phyloP scores from a whole-genome alignment of 2,113 vertebrate genomes.

The Mastomys coucha region DNA sequence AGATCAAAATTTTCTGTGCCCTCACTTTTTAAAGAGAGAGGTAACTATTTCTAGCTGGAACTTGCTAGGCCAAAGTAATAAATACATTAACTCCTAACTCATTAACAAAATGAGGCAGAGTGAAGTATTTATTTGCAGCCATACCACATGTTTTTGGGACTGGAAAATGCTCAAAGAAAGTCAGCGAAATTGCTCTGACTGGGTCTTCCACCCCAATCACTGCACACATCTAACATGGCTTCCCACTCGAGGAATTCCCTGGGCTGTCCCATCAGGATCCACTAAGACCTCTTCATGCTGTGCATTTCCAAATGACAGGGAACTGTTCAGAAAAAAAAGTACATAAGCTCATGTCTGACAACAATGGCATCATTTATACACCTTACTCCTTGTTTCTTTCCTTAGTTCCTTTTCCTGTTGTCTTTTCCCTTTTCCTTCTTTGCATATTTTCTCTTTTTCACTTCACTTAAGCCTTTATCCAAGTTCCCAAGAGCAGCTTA shows the following conservation, averaged over 20 bases:
- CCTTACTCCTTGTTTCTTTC: neutral
- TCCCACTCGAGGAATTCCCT: neutral
- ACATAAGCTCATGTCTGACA: neutral
- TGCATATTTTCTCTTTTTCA: neutral
- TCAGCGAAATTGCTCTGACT: neutral
- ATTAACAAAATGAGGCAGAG: neutral
- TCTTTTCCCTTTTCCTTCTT: neutral
- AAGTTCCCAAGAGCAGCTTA: neutral
- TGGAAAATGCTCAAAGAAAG: neutral
- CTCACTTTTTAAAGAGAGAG: neutral
- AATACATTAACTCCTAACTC: conserved; percentile 3
- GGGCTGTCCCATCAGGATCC: neutral
- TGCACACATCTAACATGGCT: neutral
- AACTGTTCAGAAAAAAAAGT: neutral
- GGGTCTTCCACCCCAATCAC: neutral
- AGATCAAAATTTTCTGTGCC: conserved; percentile 1
- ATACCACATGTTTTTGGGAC: neutral
- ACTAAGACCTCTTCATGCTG: neutral
- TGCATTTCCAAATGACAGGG: neutral
- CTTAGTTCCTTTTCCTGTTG: neutral
- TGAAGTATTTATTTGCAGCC: neutral
- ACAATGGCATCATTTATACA: neutral
- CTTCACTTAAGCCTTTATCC: neutral
- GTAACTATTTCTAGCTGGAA: neutral
- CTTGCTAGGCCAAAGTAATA: neutral